Evolutionary conservation across 2,888 invertebrate species (phyloP).

Genomic region (Eutolmus rufibarbis): DNA sequence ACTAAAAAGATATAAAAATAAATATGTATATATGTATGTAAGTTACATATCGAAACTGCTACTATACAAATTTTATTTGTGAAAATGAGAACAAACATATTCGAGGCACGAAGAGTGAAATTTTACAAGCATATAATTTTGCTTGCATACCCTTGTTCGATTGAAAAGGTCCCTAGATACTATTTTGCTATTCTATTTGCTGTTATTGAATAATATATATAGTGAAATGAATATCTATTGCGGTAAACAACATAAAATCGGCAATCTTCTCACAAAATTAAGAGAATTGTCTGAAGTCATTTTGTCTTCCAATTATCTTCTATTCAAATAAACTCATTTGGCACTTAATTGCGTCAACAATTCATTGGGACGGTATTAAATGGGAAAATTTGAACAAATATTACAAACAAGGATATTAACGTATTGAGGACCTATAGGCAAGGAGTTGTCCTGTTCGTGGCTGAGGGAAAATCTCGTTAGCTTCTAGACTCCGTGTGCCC

Average conservation of each 20-base stretch:
- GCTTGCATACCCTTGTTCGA: background rate
- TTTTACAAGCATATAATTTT: background rate
- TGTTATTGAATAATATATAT: background rate
- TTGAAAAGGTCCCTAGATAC: background rate
- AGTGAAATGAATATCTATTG: background rate
- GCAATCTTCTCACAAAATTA: background rate
- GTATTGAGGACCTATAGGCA: background rate
- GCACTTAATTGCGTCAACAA: background rate
- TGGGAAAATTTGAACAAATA: background rate
- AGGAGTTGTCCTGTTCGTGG: background rate
- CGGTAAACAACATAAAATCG: background rate
- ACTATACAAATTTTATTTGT: background rate
- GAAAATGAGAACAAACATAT: background rate
- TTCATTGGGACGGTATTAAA: background rate
- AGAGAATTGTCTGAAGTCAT: background rate
- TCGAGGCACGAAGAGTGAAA: background rate
- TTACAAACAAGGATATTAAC: background rate
- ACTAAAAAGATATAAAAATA: constrained; percentile 61
- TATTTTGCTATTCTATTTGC: background rate
- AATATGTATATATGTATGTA: background rate
- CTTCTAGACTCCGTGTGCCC: background rate
- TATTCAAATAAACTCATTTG: background rate
- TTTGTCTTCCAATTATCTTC: background rate
- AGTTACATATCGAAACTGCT: background rate
- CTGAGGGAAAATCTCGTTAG: background rate